Percentiles rank a stretch among this genome's conserved stretches.
Conservation (phyloP, 2,797 vertebrate genomes). For the Oreortyx pictus region DNA sequence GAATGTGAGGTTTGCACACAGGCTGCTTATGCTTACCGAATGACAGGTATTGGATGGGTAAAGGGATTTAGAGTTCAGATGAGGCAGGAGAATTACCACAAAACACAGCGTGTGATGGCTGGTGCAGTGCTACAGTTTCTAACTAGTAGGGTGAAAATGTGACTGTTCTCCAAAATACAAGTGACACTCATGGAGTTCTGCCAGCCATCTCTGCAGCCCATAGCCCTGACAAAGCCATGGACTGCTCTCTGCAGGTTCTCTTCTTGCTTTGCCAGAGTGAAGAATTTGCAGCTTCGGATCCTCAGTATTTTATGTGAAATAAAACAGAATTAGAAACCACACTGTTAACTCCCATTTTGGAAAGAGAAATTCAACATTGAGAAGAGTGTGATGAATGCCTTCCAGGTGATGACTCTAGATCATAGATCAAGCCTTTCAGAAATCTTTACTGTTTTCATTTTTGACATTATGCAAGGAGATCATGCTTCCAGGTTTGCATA, state of each 20-base stretch:
- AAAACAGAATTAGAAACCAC: not conserved
- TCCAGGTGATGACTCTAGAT: not conserved
- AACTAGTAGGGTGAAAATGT: not conserved
- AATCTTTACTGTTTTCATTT: not conserved
- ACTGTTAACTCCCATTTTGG: not conserved
- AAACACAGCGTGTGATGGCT: not conserved
- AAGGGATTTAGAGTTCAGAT: not conserved
- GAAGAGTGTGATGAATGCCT: not conserved
- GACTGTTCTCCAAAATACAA: not conserved
- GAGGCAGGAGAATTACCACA: not conserved
- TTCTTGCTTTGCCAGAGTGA: not conserved
- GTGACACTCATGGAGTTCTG: not conserved
- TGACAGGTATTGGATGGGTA: not conserved
- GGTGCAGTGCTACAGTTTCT: not conserved
- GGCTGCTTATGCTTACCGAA: not conserved
- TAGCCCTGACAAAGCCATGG: not conserved
- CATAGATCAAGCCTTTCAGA: not conserved
- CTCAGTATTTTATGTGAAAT: not conserved
- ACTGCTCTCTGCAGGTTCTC: not conserved
- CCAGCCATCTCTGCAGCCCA: not conserved
- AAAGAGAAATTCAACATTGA: conserved; percentile 2
- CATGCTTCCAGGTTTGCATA: not conserved
- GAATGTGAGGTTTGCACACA: not conserved
- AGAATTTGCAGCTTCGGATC: not conserved
- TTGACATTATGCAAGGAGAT: not conserved